Conservation (phyloP, 1,140 invertebrate species). For the Acromyrmex echinatior region DNA sequence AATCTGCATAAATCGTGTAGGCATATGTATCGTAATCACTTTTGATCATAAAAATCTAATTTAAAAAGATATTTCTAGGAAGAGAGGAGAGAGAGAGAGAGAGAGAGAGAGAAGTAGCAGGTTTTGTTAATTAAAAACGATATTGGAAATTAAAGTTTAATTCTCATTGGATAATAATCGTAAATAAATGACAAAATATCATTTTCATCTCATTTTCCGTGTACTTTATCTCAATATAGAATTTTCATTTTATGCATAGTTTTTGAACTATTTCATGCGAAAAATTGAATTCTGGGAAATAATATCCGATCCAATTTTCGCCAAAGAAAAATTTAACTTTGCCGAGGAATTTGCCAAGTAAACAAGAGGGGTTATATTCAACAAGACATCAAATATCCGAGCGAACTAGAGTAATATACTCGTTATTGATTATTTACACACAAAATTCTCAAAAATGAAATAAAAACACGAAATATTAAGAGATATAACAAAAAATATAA, state of each 20-base stretch:
- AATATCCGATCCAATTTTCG: conserved; percentile 41
- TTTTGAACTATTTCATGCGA: not conserved
- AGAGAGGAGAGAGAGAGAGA: not conserved
- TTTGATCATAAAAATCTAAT: not conserved
- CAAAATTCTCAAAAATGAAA: conserved; percentile 9
- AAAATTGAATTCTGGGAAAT: conserved; percentile 35
- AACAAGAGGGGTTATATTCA: not conserved
- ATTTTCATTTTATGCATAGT: conserved; percentile 39
- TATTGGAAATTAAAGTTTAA: not conserved
- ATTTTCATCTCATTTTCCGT: not conserved
- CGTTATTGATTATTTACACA: conserved; percentile 9
- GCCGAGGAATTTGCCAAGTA: conserved; percentile 6
- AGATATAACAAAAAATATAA: not conserved
- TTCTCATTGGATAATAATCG: not conserved
- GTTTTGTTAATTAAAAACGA: conserved; percentile 21
- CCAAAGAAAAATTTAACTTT: not conserved
- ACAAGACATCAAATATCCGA: conserved; percentile 7
- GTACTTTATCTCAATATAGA: conserved; percentile 1
- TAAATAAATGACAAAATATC: not conserved
- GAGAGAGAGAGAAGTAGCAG: not conserved
- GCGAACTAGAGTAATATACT: not conserved
- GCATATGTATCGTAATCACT: not conserved
- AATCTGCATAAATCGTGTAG: not conserved
- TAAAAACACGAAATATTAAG: not conserved
- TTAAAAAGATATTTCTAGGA: not conserved